Base-by-base conservation (phyloP, 2,113 vertebrate species). In the Tragulus kanchil region DNA sequence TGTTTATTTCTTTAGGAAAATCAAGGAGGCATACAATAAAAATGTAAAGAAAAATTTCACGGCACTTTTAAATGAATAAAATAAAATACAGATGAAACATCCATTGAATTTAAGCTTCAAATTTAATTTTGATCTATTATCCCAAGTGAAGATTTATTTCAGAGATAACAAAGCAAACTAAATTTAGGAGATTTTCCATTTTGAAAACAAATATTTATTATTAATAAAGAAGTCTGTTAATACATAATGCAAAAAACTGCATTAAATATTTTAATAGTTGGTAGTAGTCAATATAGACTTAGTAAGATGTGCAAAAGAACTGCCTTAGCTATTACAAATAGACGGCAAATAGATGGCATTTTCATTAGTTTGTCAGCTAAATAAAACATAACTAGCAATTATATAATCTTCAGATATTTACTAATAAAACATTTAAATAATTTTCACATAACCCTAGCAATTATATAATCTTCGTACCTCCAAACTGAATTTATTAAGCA, bases 251-350 rank as follows among this genome's bases (percentile, higher is more conserved):
- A 5, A 69, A 31, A n/a, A n/a, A n/a, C n/a, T n/a, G n/a, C n/a
- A n/a, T 14, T 17, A 26, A 86, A 31, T 65, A 0, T 10, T 59
- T 48, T 28, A 87, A 36, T 45, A 75, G 25, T 75, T 50, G 73
- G 45, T 28, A 26, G 23, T 50, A 48, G 23, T 75, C 13, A 50
- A 50, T 75, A 75, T 26, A 75, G 26, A 26, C 25, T 75, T 75
- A 50, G 73, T 50, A 75, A 25, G 25, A 50, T 50, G 7, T 50
- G 25, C 13, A 50, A 13, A 75, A 50, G 73, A 26, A 36, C 45
- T 75, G 45, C 48, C 0, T 0, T 71, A 50, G 48, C 45, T 28
- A 15, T 75, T 50, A 50, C 0, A 1, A 45, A 73, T n/a, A n/a
- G n/a, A n/a, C n/a, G n/a, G n/a, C n/a, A 42, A 73, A 73, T 23